phyloP scores from a whole-genome alignment of 2,888 invertebrate genomes.

The Caenorhabditis macrosperma region DNA sequence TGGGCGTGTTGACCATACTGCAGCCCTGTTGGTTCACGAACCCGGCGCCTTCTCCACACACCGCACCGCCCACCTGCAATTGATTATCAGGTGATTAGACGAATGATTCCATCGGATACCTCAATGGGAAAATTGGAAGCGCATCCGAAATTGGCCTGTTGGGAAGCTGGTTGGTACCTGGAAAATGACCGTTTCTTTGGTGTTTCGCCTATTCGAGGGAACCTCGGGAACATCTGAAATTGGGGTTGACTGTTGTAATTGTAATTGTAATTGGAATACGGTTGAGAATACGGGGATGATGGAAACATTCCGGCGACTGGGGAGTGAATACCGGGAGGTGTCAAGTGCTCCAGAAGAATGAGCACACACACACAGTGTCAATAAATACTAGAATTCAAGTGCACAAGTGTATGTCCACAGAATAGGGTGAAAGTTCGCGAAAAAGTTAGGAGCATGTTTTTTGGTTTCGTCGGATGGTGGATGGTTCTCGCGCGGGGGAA shows the following conservation, averaged over 20 bases:
- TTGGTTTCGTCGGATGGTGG: too few species aligned
- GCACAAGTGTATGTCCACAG: neutral
- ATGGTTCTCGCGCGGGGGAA: too few species aligned
- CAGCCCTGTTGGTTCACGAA: constrained; percentile 61
- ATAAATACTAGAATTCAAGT: neutral
- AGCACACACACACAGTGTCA: constrained; percentile 1
- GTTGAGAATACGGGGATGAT: constrained; percentile 16
- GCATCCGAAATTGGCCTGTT: constrained; percentile 62
- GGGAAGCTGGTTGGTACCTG: constrained; percentile 58
- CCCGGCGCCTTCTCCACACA: constrained; percentile 59
- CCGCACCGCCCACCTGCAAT: constrained; percentile 44
- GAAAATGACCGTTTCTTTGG: neutral
- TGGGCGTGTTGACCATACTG: constrained; percentile 56
- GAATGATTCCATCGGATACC: neutral
- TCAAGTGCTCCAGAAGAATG: constrained; percentile 12
- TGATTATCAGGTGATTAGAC: neutral
- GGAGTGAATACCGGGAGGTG: constrained; percentile 9
- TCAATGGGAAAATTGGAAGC: constrained; percentile 54
- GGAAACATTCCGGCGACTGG: constrained; percentile 30
- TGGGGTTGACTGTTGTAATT: neutral
- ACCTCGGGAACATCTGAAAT: constrained; percentile 34
- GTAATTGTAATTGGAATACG: neutral
- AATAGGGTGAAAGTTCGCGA: neutral
- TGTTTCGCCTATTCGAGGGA: neutral
- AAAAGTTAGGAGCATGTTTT: too few species aligned